Percentiles rank a stretch among this genome's conserved stretches.
These are phyloP conservation scores for Eulemur rubriventer DNA, from an alignment of 2,797 vertebrate species.

Conservation along the genomic window DNA sequence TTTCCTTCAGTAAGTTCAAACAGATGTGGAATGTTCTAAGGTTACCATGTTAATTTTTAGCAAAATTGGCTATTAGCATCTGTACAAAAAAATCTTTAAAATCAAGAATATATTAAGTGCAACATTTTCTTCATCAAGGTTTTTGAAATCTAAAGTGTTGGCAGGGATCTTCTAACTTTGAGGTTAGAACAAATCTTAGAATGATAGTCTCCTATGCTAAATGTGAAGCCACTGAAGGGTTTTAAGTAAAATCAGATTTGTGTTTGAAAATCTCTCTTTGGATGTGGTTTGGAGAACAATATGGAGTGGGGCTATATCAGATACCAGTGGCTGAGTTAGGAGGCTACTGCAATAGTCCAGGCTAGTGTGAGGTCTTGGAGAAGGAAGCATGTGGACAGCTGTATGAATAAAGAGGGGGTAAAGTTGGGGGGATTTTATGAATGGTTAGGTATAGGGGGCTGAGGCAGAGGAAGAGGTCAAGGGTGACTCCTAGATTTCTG, in stretches of 20 bases:
- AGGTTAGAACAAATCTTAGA: neutral
- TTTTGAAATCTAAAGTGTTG: neutral
- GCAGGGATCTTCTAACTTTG: neutral
- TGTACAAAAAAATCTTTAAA: neutral
- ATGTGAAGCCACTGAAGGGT: neutral
- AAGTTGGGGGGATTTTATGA: neutral
- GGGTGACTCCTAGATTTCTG: neutral
- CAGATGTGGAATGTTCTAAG: neutral
- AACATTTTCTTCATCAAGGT: neutral
- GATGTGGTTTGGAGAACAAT: too few species aligned
- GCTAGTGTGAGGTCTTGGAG: neutral
- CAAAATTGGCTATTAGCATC: neutral
- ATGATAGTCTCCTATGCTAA: neutral
- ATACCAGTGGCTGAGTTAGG: neutral
- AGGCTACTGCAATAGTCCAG: neutral
- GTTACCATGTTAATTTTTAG: neutral
- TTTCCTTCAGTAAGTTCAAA: conserved; percentile 27
- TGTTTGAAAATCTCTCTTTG: neutral
- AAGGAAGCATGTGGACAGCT: neutral
- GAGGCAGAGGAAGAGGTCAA: neutral
- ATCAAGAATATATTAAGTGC: neutral
- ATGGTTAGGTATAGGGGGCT: neutral
- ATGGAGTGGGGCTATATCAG: neutral
- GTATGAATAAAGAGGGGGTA: neutral
- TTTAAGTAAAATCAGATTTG: neutral